Evolutionary conservation across 2,113 vertebrate genomes (phyloP), one percentile per base, ranked within the genome.

Genomic region (Danionella cerebrum): DNA sequence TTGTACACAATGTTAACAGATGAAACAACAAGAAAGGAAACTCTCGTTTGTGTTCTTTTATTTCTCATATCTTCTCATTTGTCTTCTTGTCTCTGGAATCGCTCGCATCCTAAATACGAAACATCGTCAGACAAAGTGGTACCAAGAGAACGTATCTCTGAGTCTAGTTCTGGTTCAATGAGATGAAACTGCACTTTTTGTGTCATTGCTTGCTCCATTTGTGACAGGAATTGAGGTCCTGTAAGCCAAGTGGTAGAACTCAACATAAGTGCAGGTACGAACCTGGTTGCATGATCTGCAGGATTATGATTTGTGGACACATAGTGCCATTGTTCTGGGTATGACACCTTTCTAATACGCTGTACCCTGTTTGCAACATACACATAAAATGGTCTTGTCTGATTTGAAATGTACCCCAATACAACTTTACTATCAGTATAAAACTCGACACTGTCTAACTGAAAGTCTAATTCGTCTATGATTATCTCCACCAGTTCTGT

Each of bases 181-280:
- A 74, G 57, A 0, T 75, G 22, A 1, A 50, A 65, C 2, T 3
- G 14, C 13, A 70, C 25, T 3, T 39, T 24, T 22, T 6, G 2
- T 1, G 3, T 2, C 4, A 0, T 12, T 35, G 2, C 51, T 39
- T 10, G 36, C 11, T n/a, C 3, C 12, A 12, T 5, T 14, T 14
- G 38, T 4, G 0, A 5, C 10, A 70, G 50, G 16, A 72, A 69
- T 4, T n/a, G 9, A 8, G 52, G 70, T 14, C 74, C 65, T 24
- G 3, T 31, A 6, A 76, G 27, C 67, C 74, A 78, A 11, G 25
- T 72, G 2, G 68, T 76, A n/a, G 21, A 67, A 6, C 5, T 12
- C 1, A 72, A n/a, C 1, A 47, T 27, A 3, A 3, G 12, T 44
- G 58, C 69, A 24, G 33, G 3, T 3, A 70, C 53, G 36, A 25